Conservation (phyloP, 2,888 invertebrate species). For the Agriopis leucophaearia region DNA sequence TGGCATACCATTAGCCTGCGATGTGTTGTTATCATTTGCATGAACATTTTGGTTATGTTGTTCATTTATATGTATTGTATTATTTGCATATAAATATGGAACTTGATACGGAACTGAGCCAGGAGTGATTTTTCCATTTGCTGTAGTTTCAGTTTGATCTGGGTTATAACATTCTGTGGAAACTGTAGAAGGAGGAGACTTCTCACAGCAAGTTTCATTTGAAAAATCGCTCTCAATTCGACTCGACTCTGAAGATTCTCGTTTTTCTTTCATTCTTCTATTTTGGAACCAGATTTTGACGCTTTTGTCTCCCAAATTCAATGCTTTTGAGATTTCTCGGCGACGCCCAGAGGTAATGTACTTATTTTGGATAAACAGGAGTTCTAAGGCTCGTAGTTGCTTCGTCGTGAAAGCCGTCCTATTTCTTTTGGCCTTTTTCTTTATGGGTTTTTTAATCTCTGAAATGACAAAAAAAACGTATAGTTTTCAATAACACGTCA, state of each 20-base stretch:
- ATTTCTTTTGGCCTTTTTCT: conserved; percentile 85
- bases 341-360: conserved; percentile 89
- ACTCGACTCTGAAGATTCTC: conserved; percentile 72
- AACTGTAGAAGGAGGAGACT: neutral
- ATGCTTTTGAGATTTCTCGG: conserved; percentile 87
- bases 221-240: conserved; percentile 54
- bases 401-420: conserved; percentile 91
- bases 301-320: conserved; percentile 89
- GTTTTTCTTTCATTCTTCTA: conserved; percentile 91
- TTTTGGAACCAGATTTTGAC: conserved; percentile 96
- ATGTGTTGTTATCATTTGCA: conserved; percentile 4
- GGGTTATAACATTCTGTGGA: conserved; percentile 3
- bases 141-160: neutral
- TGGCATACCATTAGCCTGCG: conserved; percentile 9
- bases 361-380: conserved; percentile 72
- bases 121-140: neutral
- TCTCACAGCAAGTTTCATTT: conserved; percentile 44
- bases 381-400: conserved; percentile 89
- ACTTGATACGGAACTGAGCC: conserved; percentile 5
- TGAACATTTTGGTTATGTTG: conserved; percentile 7
- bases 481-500: neutral
- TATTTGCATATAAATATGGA: neutral
- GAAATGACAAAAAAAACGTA: conserved; percentile 33
- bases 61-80: neutral
- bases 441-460: conserved; percentile 59